Base-by-base conservation (phyloP, 2,888 invertebrate genomes). In the Troides aeacus region DNA sequence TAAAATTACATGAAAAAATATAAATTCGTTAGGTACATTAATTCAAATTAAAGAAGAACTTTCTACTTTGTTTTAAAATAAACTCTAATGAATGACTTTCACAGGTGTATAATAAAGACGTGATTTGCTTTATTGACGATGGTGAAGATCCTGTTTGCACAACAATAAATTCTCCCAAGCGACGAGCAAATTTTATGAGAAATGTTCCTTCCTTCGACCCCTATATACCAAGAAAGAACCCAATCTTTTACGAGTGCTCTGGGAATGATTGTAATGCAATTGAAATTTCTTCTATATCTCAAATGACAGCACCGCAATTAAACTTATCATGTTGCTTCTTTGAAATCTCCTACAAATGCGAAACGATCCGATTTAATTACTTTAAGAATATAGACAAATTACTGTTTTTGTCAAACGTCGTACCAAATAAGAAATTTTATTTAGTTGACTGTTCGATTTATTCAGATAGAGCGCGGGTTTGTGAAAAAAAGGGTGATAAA, bases 381-480 rank as follows among this genome's bases (percentile, higher is more conserved):
- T 82, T 87, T 0, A 90, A 89, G 77, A 86, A 86, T 68, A 76
- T 84, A 7, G 91, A 92, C 72, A 92, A 89, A 74, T 58, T 91
- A 72, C 74, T 88, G 70, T 89, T 91, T 70, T 75, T 92, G 65
- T 76, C 77, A 2, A 82, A 81, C 39, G 84, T 83, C 68, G 81
- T 91, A 73, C 77, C 73, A 8, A 73, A 80, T 60, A 89, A 89
- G 77, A 76, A 72, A 42, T 89, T 85, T 79, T 92, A 90, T 72
- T 73, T 80, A 64, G 88, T 87, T 60, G 90, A 92, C 77, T 92
- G 92, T 77, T 85, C 92, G 74, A 76, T 89, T 69, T 91, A 88
- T 74, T 66, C 78, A 4, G 86, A 87, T 68, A 84, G 84, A 71
- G 84, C 82, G 64, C 85, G 88, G 72, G 82, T 91, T 8, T 92